Base-by-base conservation (phyloP, 2,888 invertebrate genomes). In the Papilio protenor region DNA sequence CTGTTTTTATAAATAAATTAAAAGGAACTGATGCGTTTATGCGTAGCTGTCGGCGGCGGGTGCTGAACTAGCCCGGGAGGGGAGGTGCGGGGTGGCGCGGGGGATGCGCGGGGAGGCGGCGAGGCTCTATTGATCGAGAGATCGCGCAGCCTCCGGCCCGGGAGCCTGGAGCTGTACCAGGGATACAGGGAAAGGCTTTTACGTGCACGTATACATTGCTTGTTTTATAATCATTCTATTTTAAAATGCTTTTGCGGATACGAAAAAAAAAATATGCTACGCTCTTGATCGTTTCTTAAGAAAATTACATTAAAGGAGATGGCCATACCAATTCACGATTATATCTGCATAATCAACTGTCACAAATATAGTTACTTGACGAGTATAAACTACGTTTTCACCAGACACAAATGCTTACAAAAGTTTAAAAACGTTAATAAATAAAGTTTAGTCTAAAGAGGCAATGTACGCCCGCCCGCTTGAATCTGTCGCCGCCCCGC, bases 71-170 rank as follows among this genome's bases (percentile, higher is more conserved):
- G 81, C 81, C 82, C 80, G 83, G 84, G 64, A 61, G 75, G 64
- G 71, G 70, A 1, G 79, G 64, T 3, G 87, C 87, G 85, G 84
- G 83, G 85, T 82, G 85, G 88, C 84, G 84, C 85, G 85, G 79
- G 83, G 45, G 66, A 59, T 73, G 77, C 72, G 80, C 69, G 69
- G 81, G 76, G 81, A 83, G 21, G 81, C 82, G 57, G 77, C 80
- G 80, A 77, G 81, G 83, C 84, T 84, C 82, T 90, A 93, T 93
- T 87, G 92, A 93, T 93, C 91, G 84, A 76, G 81, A 84, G 83
- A 86, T 79, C 87, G 40, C 40, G 40, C 40, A 40, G 40, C 40
- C 40, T 40, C 8, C 40, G 40, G 40, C 5, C 40, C 40, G 40
- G 40, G 40, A 40, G 40, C 40, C 40, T 40, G 40, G 40, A 75